phyloP scores from a whole-genome alignment of 2,113 vertebrate species.

The Stercorarius parasiticus region DNA sequence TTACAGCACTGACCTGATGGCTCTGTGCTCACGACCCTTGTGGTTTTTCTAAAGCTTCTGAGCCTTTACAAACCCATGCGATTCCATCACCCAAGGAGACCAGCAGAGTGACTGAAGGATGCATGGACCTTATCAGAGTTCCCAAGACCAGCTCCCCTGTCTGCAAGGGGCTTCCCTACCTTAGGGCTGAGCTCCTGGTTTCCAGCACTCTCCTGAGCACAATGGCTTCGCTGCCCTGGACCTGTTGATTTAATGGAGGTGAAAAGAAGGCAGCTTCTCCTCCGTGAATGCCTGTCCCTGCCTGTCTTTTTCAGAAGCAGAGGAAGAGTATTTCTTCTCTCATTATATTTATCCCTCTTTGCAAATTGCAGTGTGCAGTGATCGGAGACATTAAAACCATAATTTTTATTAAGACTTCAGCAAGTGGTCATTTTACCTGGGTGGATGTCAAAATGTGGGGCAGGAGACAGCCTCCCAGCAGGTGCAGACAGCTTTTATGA shows the following conservation, averaged over 20 bases:
- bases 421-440: neutral
- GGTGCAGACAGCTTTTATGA: neutral
- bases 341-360: neutral
- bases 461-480: neutral
- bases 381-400: neutral
- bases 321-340: neutral
- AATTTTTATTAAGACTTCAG: neutral
- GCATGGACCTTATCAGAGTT: neutral
- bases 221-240: neutral
- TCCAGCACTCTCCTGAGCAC: neutral
- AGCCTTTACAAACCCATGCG: neutral
- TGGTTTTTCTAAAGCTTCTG: neutral
- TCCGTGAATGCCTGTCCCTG: rapidly evolving
- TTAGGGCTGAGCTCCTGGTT: neutral
- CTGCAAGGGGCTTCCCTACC: neutral
- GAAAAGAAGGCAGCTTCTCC: neutral
- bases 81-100: neutral
- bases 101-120: neutral
- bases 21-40: neutral
- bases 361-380: neutral
- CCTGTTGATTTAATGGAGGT: neutral
- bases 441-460: neutral
- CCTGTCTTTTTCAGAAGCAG: neutral
- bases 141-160: neutral
- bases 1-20: neutral